Evolutionary conservation across 2,797 vertebrate genomes (phyloP).

Genomic region (Gambelia wislizenii): DNA sequence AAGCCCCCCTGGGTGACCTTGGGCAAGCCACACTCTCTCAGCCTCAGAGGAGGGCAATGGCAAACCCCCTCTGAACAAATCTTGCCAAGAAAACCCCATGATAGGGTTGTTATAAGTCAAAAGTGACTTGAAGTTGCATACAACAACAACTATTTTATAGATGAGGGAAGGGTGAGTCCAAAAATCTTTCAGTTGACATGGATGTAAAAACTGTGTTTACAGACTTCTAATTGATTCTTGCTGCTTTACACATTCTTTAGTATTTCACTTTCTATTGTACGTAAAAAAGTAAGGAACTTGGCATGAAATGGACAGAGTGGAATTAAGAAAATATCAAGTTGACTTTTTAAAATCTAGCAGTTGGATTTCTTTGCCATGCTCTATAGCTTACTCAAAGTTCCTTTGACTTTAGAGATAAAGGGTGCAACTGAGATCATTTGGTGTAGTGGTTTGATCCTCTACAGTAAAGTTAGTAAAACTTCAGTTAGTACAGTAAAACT

Average conservation of each 20-base stretch:
- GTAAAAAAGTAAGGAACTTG: background rate
- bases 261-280: slow-evolving; percentile 6
- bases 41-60: too few species aligned
- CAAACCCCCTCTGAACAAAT: too few species aligned
- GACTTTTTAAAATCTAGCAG: background rate
- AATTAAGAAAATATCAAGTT: background rate
- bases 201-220: background rate
- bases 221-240: background rate
- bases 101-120: too few species aligned
- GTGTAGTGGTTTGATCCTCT: background rate
- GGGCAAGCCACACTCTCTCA: too few species aligned
- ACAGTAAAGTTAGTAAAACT: too few species aligned
- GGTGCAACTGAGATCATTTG: background rate
- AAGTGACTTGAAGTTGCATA: too few species aligned
- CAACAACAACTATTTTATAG: too few species aligned
- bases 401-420: background rate
- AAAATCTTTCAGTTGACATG: background rate
- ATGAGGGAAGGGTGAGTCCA: slow-evolving; percentile 43
- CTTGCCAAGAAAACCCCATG: too few species aligned
- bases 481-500: too few species aligned
- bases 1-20: too few species aligned
- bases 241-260: background rate
- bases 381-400: background rate
- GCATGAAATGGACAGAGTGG: background rate
- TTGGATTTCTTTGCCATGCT: background rate